These are phyloP conservation scores for Agapetus fuscipes DNA, from an alignment of 2,888 invertebrate genomes.

Conservation along the genomic window DNA sequence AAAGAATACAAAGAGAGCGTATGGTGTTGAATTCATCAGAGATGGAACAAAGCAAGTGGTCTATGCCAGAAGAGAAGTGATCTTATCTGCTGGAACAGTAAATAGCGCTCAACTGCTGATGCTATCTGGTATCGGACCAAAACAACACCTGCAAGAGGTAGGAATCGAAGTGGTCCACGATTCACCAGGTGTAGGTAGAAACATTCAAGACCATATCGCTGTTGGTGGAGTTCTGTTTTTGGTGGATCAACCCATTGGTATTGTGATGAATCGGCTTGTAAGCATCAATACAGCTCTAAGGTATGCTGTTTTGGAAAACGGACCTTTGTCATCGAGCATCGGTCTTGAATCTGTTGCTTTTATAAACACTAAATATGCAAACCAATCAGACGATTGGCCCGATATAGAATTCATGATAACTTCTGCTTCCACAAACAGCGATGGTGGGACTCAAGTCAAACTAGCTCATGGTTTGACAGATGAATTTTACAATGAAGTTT, in stretches of 20 bases:
- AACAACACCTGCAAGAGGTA: slow-evolving; percentile 58
- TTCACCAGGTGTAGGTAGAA: slow-evolving; percentile 75
- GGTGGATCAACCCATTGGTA: slow-evolving; percentile 69
- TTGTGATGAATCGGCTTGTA: slow-evolving; percentile 71
- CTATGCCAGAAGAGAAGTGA: slow-evolving; percentile 68
- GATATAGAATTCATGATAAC: slow-evolving; percentile 89
- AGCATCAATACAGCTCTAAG: slow-evolving; percentile 74
- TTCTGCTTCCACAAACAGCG: slow-evolving; percentile 70
- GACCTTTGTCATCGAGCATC: slow-evolving; percentile 77
- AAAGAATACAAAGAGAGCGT: slow-evolving; percentile 59
- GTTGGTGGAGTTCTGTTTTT: slow-evolving; percentile 74
- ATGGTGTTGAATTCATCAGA: slow-evolving; percentile 70
- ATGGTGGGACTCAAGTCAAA: slow-evolving; percentile 74
- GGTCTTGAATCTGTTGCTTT: slow-evolving; percentile 84
- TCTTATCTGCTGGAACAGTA: slow-evolving; percentile 81
- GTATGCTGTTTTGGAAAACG: slow-evolving; percentile 78
- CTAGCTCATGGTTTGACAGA: slow-evolving; percentile 73
- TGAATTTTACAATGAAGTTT: slow-evolving; percentile 71
- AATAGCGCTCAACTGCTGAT: slow-evolving; percentile 87
- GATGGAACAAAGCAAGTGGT: slow-evolving; percentile 52
- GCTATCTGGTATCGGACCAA: slow-evolving; percentile 80
- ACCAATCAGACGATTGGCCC: slow-evolving; percentile 80
- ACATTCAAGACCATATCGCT: slow-evolving; percentile 85
- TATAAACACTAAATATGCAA: slow-evolving; percentile 81
- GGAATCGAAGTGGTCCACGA: slow-evolving; percentile 66